Percentiles rank a stretch among this genome's conserved stretches.
Conservation (phyloP, 2,888 invertebrate species). For the Omphaloscelis lunosa region DNA sequence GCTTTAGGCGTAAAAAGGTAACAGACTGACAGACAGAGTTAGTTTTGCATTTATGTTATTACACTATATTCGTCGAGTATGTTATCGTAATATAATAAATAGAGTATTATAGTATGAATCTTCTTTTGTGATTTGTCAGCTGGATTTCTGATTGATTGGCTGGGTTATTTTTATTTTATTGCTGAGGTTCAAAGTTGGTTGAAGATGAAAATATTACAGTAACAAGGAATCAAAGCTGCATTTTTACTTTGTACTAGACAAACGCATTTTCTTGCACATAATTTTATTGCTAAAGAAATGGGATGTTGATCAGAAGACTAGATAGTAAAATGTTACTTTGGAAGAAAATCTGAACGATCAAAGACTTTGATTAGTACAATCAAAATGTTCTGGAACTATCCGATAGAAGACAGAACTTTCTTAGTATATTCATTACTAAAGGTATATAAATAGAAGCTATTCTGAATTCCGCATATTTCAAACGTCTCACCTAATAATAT, state of each 20-base stretch:
- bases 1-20: too few species aligned
- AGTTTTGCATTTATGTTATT: neutral
- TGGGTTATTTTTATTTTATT: slow-evolving; percentile 5
- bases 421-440: neutral
- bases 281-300: neutral
- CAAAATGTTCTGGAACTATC: neutral
- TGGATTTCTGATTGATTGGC: slow-evolving; percentile 18
- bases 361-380: neutral
- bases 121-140: slow-evolving; percentile 29
- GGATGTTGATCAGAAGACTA: neutral
- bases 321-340: neutral
- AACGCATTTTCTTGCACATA: neutral
- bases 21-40: neutral
- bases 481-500: slow-evolving; percentile 35
- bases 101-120: neutral
- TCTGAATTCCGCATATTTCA: slow-evolving; percentile 26
- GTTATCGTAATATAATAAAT: too few species aligned
- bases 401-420: too few species aligned
- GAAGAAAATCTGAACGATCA: neutral
- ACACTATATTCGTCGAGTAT: neutral
- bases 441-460: slow-evolving; percentile 12
- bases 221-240: neutral
- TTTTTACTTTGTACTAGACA: neutral
- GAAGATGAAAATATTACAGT: neutral
- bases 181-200: neutral